These are phyloP conservation scores for Dolichopus griseipennis DNA, from an alignment of 2,888 invertebrate species.

Conservation along the genomic window DNA sequence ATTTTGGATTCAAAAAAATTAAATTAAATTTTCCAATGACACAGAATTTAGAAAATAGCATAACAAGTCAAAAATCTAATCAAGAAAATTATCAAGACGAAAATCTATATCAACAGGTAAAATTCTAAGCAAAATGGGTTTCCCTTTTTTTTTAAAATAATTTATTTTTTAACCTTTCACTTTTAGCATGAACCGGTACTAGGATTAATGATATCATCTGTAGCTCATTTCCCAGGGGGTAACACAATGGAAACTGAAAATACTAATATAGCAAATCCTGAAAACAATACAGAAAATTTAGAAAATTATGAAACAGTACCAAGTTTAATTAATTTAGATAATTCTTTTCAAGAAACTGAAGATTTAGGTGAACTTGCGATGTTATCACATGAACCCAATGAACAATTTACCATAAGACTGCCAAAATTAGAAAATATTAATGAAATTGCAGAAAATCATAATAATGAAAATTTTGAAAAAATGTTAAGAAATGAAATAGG, in stretches of 20 bases:
- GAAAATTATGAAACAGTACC: no score
- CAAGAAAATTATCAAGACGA: background rate
- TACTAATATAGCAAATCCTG: no score
- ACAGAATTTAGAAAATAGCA: background rate
- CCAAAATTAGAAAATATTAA: slow-evolving; percentile 31
- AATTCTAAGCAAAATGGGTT: background rate
- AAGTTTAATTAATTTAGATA: no score
- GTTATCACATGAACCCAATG: background rate
- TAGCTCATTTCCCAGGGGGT: no score
- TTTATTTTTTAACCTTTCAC: no score
- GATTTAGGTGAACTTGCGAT: background rate
- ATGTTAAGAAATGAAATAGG: slow-evolving; percentile 35
- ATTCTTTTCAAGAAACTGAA: no score
- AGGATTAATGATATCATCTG: no score
- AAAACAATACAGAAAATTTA: no score
- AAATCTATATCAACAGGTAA: background rate
- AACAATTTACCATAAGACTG: background rate
- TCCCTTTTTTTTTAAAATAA: no score
- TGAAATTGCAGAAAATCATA: slow-evolving; percentile 41
- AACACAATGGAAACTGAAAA: no score
- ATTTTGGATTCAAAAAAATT: slow-evolving; percentile 7
- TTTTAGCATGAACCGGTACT: no score
- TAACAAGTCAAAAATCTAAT: background rate
- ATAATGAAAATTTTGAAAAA: slow-evolving; percentile 40
- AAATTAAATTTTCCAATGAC: background rate